Base-by-base conservation (phyloP, 2,113 vertebrate species). In the Leiothrix lutea region DNA sequence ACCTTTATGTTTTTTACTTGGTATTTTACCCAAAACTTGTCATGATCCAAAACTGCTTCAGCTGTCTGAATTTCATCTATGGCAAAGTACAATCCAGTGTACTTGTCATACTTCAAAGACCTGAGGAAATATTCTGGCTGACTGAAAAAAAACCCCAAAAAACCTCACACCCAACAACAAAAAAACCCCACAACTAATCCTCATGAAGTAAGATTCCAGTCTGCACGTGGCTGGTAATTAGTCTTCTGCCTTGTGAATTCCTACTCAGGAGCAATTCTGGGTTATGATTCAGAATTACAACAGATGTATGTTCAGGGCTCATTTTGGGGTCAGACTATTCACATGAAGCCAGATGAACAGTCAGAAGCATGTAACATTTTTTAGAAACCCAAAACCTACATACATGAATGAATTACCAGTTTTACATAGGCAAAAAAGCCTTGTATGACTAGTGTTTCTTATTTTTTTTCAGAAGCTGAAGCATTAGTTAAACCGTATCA, bases 1-100 rank as follows among this genome's bases (percentile, higher is more conserved):
- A 24, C 31, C 16, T 53, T 95, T 93, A 90, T 88, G 33, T 42
- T 33, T 87, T 81, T 65, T 12, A 92, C 90, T 82, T 81, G 48
- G 23, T 94, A 91, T 72, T 96, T 95, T 92, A 95, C n/a, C 74
- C 69, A 57, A 86, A 96, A 84, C 58, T 85, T 89, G 58, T 93
- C 93, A 91, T 48, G 78, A 96, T 93, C 93, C 33, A 94, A 90
- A 96, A 96, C 72, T 94, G 36, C 89, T 88, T 70, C 66, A 78
- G 93, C 88, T 88, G 85, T 91, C 93, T 93, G 78, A 97, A 80
- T 95, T 85, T 79, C 64, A 60, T 92, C 74, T 71, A 58, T 38
- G 94, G 91, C 75, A 48, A 97, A 96, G 69, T 64, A 95, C 26
- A 73, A 77, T 80, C 81, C 66, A 26, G 24, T n/a, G 56, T 72